These are phyloP conservation scores for Psophia crepitans DNA, from an alignment of 2,113 vertebrate genomes.

Conservation along the genomic window DNA sequence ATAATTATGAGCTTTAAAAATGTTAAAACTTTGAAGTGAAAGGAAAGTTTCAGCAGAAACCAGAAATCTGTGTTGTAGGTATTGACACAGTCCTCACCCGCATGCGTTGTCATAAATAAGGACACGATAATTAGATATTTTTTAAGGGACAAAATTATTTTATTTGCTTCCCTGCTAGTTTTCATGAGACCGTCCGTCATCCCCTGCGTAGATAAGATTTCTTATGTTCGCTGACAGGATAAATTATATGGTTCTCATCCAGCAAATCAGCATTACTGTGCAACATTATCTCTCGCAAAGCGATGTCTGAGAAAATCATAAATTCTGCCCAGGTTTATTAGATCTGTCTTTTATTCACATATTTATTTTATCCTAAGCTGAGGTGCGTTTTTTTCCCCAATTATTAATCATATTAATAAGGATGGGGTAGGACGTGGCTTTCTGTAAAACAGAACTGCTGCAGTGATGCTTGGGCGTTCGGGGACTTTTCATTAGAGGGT, in stretches of 20 bases:
- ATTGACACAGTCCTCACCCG: neutral
- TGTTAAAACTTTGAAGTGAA: neutral
- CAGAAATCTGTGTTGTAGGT: neutral
- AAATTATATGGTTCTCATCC: constrained; percentile 79
- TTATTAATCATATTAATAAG: constrained; percentile 30
- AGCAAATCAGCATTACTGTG: constrained; percentile 76
- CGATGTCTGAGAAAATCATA: constrained; percentile 65
- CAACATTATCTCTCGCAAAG: constrained; percentile 75
- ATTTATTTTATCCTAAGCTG: constrained; percentile 66
- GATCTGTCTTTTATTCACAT: constrained; percentile 70
- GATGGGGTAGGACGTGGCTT: neutral
- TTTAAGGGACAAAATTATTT: constrained; percentile 76
- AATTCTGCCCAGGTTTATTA: constrained; percentile 78
- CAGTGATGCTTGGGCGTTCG: rapidly evolving
- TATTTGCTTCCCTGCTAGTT: constrained; percentile 76
- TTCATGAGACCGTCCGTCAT: constrained; percentile 76
- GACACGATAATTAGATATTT: constrained; percentile 72
- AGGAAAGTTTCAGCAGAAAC: constrained; percentile 2
- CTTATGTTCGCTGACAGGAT: constrained; percentile 76
- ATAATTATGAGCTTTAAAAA: neutral
- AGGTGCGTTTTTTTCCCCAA: neutral
- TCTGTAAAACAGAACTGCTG: neutral
- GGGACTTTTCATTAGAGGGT: neutral
- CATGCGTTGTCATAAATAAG: neutral
- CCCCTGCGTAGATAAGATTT: constrained; percentile 68